Evolutionary conservation across 2,797 vertebrate species (phyloP), one percentile per base, ranked within the genome.

Genomic region (Fundulus diaphanus): DNA sequence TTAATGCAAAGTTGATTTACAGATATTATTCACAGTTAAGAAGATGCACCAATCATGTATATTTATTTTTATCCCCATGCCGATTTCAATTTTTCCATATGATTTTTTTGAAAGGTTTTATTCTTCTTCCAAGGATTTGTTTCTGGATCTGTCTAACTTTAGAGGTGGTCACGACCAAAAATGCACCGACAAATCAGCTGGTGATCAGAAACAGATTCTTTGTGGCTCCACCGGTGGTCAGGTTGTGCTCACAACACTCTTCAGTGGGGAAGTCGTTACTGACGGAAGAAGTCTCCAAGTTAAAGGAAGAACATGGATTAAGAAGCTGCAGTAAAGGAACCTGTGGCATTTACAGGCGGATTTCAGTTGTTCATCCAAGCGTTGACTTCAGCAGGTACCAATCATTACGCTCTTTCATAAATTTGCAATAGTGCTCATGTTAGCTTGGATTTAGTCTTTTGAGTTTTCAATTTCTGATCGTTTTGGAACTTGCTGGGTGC

Each of bases 1-100:
- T 33, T 73, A 7, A 77, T 31, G 68, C 31, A 74, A 44, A n/a
- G 77, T 35, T 6, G 42, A 52, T 52, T n/a, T 44, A 46, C 18
- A 24, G 59, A 18, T 57, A 75, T 52, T 49, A 85, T 79, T 86
- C 80, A 88, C 77, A 85, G 82, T 79, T 83, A 1, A 72, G 54
- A 8, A 16, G 12, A 74, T 49, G 61, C 5, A 16, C 57, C 1
- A 18, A 78, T 70, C 16, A 31, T 31, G 24, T 12, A 5, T 46
- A 1, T 46, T 46, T 42, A 7, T 66, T 42, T n/a, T 66, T 0
- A 66, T 66, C 2, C 8, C 13, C 12, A 42, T 42, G 1, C 13
- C 7, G 63, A 42, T 9, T 7, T 6, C 7, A 18, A 31, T 63
- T 63, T 37, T n/a, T 12, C n/a, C 37, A 24, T 24, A 6, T 37